phyloP scores from a whole-genome alignment of 1,140 invertebrate species.

The Eurosta solidaginis region DNA sequence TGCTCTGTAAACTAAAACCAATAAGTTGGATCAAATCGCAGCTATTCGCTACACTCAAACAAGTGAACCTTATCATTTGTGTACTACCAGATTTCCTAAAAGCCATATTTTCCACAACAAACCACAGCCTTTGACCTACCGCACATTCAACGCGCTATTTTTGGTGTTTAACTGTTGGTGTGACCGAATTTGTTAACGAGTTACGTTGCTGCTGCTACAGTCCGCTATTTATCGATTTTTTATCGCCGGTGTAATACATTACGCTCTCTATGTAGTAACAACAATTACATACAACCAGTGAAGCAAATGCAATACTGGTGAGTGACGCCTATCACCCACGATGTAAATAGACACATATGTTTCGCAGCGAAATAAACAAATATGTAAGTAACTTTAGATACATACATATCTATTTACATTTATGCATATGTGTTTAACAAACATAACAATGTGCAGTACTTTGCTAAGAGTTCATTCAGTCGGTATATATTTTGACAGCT shows the following conservation, averaged over 20 bases:
- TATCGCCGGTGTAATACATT: not conserved
- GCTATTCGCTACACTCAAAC: too few species aligned
- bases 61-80: too few species aligned
- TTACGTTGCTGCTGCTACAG: not conserved
- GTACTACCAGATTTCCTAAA: not conserved
- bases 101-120: not conserved
- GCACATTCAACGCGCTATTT: not conserved
- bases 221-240: slow-evolving; percentile 1
- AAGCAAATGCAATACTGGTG: not conserved
- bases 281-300: not conserved
- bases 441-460: not conserved
- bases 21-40: too few species aligned
- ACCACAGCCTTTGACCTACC: not conserved
- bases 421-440: not conserved
- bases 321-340: not conserved
- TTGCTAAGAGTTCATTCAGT: not conserved
- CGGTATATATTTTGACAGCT: slow-evolving; percentile 4
- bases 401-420: not conserved
- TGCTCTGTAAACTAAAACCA: too few species aligned
- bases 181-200: not conserved
- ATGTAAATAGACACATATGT: not conserved
- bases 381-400: too few species aligned
- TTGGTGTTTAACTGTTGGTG: too few species aligned
- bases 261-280: not conserved
- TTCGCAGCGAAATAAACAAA: not conserved